phyloP scores from a whole-genome alignment of 1,140 invertebrate species.

The Meloidogyne chitwoodi region DNA sequence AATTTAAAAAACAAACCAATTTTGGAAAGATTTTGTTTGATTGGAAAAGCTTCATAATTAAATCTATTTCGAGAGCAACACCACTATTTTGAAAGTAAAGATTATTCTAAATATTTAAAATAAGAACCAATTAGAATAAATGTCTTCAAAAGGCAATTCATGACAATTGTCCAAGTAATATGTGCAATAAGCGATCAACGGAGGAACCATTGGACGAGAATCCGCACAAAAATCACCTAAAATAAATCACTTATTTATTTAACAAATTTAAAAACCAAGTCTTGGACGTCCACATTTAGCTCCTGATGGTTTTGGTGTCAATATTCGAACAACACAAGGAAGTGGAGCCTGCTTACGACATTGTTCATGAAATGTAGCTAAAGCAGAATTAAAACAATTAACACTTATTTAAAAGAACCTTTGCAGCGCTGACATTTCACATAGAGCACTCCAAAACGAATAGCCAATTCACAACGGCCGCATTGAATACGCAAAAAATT shows the following conservation, averaged over 20 bases:
- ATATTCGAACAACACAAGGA: constrained; percentile 14
- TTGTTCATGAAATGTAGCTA: constrained; percentile 15
- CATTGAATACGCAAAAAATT: constrained; percentile 12
- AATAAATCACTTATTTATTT: neutral
- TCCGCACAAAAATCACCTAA: constrained; percentile 24
- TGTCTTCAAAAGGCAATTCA: constrained; percentile 1
- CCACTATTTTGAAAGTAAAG: neutral
- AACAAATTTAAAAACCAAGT: neutral
- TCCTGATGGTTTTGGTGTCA: constrained; percentile 6
- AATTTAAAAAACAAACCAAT: neutral
- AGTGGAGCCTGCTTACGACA: constrained; percentile 16
- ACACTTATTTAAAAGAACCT: neutral
- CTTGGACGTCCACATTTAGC: constrained; percentile 6
- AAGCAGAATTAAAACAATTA: constrained; percentile 8
- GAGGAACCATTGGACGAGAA: constrained; percentile 27
- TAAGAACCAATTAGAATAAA: neutral
- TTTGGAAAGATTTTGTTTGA: constrained; percentile 14
- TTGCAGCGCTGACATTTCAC: constrained; percentile 21
- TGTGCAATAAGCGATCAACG: constrained; percentile 21
- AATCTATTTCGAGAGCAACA: constrained; percentile 4
- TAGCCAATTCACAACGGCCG: constrained; percentile 9
- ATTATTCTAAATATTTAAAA: neutral
- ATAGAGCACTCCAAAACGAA: constrained; percentile 17
- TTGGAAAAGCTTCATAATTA: constrained; percentile 13
- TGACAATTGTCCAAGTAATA: constrained; percentile 16